These are phyloP conservation scores for Pseudorhiza aurosa DNA, from an alignment of 30 jellyfish, hydroid and myxozoan species.

Conservation along the genomic window DNA sequence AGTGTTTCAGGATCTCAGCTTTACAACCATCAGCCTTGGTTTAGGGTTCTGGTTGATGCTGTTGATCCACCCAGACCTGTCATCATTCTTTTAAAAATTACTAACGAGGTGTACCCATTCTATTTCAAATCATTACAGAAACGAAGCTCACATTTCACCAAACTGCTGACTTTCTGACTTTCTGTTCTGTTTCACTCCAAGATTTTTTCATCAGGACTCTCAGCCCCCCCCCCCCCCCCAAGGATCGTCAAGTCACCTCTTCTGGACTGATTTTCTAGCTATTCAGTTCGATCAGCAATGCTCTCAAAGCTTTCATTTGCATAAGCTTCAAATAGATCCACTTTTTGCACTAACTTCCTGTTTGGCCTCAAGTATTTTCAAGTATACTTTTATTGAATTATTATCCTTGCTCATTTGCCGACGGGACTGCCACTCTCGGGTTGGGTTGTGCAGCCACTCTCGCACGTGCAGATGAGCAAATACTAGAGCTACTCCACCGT, in stretches of 20 bases:
- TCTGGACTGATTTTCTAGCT: conserved; percentile 51
- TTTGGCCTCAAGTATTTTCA: conserved; percentile 10
- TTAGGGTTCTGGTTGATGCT: conserved; percentile 31
- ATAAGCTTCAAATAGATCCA: conserved; percentile 20
- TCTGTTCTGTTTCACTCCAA: conserved; percentile 57
- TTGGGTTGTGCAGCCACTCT: too few species aligned
- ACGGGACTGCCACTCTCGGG: too few species aligned
- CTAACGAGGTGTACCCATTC: conserved; percentile 33
- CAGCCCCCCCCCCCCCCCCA: conserved; percentile 64
- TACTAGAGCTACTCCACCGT: too few species aligned
- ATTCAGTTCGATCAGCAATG: conserved; percentile 52
- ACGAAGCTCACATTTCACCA: conserved; percentile 39
- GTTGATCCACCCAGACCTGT: conserved; percentile 19
- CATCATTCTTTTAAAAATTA: conserved; percentile 37
- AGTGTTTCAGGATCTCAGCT: conserved; percentile 7
- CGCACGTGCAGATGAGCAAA: too few species aligned
- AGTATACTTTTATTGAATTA: conserved; percentile 29
- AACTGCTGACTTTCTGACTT: conserved; percentile 41
- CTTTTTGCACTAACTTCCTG: conserved; percentile 33
- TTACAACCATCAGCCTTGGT: conserved; percentile 16
- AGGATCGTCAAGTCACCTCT: conserved; percentile 36
- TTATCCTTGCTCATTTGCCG: too few species aligned
- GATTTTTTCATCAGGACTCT: conserved; percentile 56
- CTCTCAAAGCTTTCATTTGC: conserved; percentile 42
- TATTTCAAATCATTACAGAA: conserved; percentile 42